These are phyloP conservation scores for Scatophagus argus DNA, from an alignment of 2,113 vertebrate genomes.

Conservation along the genomic window DNA sequence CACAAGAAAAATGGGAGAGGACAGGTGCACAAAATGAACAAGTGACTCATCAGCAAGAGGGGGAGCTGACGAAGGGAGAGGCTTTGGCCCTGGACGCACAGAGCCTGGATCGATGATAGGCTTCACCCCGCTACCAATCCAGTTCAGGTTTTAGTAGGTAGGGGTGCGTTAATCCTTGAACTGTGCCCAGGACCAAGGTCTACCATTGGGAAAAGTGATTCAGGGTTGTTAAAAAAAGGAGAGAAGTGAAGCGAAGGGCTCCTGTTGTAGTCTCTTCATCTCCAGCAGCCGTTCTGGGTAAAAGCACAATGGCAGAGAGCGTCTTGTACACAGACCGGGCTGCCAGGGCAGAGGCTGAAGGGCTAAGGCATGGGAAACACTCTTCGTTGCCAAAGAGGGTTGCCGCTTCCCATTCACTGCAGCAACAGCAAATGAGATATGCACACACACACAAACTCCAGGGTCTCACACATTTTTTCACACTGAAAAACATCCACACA, in stretches of 20 bases:
- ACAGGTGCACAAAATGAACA: slow-evolving; percentile 66
- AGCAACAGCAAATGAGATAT: slow-evolving; percentile 81
- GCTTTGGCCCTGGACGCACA: slow-evolving; percentile 45
- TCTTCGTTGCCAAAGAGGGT: slow-evolving; percentile 92
- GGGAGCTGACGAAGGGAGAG: slow-evolving; percentile 38
- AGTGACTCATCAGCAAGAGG: slow-evolving; percentile 57
- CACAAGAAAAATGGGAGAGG: slow-evolving; percentile 65
- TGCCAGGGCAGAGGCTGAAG: slow-evolving; percentile 88
- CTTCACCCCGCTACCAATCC: slow-evolving; percentile 53
- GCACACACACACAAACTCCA: slow-evolving; percentile 67
- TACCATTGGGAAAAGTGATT: slow-evolving; percentile 63
- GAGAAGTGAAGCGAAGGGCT: slow-evolving; percentile 73
- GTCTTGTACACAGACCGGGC: slow-evolving; percentile 90
- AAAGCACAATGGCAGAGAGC: slow-evolving; percentile 92
- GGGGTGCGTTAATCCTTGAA: slow-evolving; percentile 67
- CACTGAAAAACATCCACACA: slow-evolving; percentile 59
- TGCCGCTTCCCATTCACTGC: slow-evolving; percentile 90
- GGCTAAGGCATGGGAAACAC: slow-evolving; percentile 94
- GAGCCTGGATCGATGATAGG: slow-evolving; percentile 61
- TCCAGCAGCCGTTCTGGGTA: slow-evolving; percentile 92
- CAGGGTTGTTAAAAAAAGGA: slow-evolving; percentile 70
- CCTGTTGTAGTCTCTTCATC: slow-evolving; percentile 88
- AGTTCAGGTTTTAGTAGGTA: slow-evolving; percentile 55
- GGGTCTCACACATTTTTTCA: slow-evolving; percentile 68
- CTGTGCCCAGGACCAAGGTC: slow-evolving; percentile 65